Percentiles rank a stretch among this genome's conserved stretches.
These are phyloP conservation scores for Netelia inedita DNA, from an alignment of 2,888 invertebrate species.

Conservation along the genomic window DNA sequence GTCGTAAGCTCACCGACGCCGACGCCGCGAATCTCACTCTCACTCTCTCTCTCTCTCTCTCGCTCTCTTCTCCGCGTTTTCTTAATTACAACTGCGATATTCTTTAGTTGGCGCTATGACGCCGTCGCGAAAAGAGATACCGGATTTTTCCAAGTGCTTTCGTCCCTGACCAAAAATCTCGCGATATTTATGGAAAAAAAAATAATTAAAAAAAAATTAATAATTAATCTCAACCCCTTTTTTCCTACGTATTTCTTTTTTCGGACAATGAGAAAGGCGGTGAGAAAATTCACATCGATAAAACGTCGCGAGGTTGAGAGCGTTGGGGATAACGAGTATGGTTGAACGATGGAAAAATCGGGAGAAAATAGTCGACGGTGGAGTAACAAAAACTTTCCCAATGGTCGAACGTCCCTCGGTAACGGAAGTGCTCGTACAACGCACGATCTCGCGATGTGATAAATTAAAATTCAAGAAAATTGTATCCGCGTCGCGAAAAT, in stretches of 20 bases:
- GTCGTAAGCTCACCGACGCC: slow-evolving; percentile 70
- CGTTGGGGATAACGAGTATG: slow-evolving; percentile 17
- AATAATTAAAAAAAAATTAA: neutral
- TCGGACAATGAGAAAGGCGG: neutral
- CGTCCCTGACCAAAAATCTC: slow-evolving; percentile 13
- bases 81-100: slow-evolving; percentile 85
- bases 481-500: slow-evolving; percentile 2
- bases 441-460: neutral
- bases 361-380: neutral
- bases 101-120: slow-evolving; percentile 85
- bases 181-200: slow-evolving; percentile 15
- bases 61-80: slow-evolving; percentile 77
- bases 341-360: slow-evolving; percentile 1
- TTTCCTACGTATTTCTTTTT: neutral
- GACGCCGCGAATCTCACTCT: slow-evolving; percentile 61
- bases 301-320: neutral
- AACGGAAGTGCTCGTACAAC: slow-evolving; percentile 11
- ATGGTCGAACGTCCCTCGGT: slow-evolving; percentile 10
- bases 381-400: slow-evolving; percentile 8
- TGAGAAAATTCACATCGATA: slow-evolving; percentile 16
- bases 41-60: slow-evolving; percentile 40
- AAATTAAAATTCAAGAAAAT: neutral
- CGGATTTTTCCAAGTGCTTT: slow-evolving; percentile 52
- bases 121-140: slow-evolving; percentile 83
- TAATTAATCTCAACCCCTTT: neutral